phyloP scores from a whole-genome alignment of 2,888 invertebrate genomes.

The Endomychus coccineus region DNA sequence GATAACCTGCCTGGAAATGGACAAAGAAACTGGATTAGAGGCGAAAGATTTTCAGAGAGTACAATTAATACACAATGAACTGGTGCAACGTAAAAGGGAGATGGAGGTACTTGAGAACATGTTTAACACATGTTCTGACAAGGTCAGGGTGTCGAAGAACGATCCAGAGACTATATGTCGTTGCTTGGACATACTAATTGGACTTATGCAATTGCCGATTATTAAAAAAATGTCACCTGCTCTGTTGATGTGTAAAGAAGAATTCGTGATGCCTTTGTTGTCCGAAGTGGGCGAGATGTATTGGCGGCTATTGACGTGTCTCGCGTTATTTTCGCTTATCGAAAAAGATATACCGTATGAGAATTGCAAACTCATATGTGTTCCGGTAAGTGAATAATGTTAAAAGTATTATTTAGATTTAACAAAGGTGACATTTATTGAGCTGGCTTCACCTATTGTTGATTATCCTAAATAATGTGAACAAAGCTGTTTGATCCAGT shows the following conservation, averaged over 20 bases:
- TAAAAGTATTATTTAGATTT: constrained; percentile 11
- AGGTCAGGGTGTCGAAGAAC: constrained; percentile 18
- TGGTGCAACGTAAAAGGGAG: constrained; percentile 21
- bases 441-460: too few relatives aligned
- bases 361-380: constrained; percentile 23
- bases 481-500: too few relatives aligned
- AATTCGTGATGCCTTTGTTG: constrained; percentile 26
- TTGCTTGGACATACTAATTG: constrained; percentile 28
- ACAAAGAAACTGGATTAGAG: constrained; percentile 28
- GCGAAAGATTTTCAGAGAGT: constrained; percentile 27
- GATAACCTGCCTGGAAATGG: constrained; percentile 26
- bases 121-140: constrained; percentile 7
- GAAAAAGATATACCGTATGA: constrained; percentile 25
- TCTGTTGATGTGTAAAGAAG: constrained; percentile 22
- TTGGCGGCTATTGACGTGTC: constrained; percentile 26
- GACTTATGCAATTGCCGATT: constrained; percentile 15
- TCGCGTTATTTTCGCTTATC: constrained; percentile 24
- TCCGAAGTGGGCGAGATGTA: constrained; percentile 21
- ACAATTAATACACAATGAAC: constrained; percentile 21
- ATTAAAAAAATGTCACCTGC: constrained; percentile 17
- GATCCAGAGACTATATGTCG: constrained; percentile 24
- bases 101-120: constrained; percentile 19
- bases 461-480: too few relatives aligned
- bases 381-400: constrained; percentile 31
- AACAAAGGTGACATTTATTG: too few relatives aligned